Conservation (phyloP, 1,140 invertebrate genomes). For the honey bee (Apis mellifera) region Amel_HAv3.1 CM009934.2:471501-472000, state of each 20-base stretch:
- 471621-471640: neutral
- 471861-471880: slow-evolving; percentile 98
- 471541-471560: no score
- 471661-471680: neutral
- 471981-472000: slow-evolving; percentile 89
- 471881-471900: slow-evolving; percentile 96
- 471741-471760: neutral
- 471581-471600: no score
- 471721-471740: neutral
- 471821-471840: slow-evolving; percentile 86
- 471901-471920: slow-evolving; percentile 95
- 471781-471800: neutral
- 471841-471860: slow-evolving; percentile 93
- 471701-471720: neutral
- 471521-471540: no score
- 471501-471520: no score
- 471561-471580: no score
- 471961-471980: slow-evolving; percentile 88
- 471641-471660: neutral
- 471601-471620: no score
- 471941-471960: slow-evolving; percentile 91
- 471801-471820: neutral
- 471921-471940: slow-evolving; percentile 95
- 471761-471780: neutral
- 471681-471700: no score